These are phyloP conservation scores for Coenonympha glycerion DNA, from an alignment of 2,888 invertebrate genomes.

Conservation along the genomic window DNA sequence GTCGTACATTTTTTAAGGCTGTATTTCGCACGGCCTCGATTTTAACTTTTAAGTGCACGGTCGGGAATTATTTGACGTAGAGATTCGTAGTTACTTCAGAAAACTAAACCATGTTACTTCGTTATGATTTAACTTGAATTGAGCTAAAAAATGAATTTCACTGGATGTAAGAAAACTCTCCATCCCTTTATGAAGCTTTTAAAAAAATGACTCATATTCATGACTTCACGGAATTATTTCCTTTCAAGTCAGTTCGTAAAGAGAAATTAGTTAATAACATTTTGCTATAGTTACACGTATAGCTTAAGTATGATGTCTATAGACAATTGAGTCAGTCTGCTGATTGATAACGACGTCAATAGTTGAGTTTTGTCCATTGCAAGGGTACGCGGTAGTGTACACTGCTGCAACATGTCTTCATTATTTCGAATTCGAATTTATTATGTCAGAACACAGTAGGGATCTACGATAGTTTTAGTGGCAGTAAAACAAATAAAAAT, in stretches of 20 bases:
- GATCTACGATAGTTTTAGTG: no score
- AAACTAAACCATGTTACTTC: no score
- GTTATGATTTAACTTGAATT: no score
- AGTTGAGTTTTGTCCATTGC: neutral
- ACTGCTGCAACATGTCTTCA: neutral
- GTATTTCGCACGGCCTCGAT: slow-evolving; percentile 10
- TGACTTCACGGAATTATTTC: no score
- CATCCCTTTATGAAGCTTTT: no score
- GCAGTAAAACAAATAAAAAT: no score
- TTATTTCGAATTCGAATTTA: neutral
- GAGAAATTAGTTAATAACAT: neutral
- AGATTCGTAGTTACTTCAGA: no score
- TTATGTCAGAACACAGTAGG: no score
- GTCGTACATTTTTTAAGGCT: slow-evolving; percentile 13
- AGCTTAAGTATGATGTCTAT: neutral
- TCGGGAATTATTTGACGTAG: neutral
- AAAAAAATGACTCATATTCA: no score
- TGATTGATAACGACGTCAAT: neutral
- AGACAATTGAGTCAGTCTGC: neutral
- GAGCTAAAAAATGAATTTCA: no score
- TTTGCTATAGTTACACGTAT: neutral
- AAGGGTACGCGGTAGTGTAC: neutral
- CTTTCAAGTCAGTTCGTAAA: no score
- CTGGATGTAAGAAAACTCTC: no score
- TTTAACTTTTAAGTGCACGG: neutral